Percentiles rank a stretch among this genome's conserved stretches.
These are phyloP conservation scores for Manacus vitellinus DNA, from an alignment of 2,113 vertebrate species.

Conservation along the genomic window DNA sequence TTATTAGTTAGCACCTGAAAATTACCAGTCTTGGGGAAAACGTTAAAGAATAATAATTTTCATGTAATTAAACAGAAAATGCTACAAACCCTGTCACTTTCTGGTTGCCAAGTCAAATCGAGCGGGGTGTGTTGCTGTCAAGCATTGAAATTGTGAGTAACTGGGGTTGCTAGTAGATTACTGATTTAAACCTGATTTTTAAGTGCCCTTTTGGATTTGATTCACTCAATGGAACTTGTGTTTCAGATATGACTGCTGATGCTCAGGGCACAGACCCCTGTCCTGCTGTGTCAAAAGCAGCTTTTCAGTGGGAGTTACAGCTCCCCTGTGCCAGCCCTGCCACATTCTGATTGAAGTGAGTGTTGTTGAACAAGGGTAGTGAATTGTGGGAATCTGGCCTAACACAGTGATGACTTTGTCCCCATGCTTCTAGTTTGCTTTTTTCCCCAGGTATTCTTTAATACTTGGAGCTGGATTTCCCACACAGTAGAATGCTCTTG, in stretches of 20 bases:
- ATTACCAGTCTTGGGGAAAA: background rate
- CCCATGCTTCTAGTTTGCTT: background rate
- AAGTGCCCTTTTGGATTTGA: background rate
- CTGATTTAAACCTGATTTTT: background rate
- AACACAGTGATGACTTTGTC: background rate
- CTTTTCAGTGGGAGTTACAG: background rate
- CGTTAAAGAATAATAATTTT: background rate
- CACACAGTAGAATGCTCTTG: background rate
- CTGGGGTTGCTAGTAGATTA: background rate
- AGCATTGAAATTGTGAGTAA: background rate
- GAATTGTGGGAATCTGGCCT: background rate
- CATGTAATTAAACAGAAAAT: background rate
- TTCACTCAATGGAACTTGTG: background rate
- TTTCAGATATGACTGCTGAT: background rate
- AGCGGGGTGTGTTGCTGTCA: accelerated
- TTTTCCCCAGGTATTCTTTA: background rate
- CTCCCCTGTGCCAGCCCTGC: background rate
- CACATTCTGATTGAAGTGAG: background rate
- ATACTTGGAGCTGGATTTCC: background rate
- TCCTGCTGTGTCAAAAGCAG: accelerated
- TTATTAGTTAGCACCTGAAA: conserved; percentile 1
- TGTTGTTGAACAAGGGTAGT: background rate
- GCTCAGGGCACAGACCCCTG: background rate
- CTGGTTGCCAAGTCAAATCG: background rate
- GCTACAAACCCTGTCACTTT: background rate